Evolutionary conservation across 2,888 invertebrate genomes (phyloP).

Genomic region (Laspeyria flexula): DNA sequence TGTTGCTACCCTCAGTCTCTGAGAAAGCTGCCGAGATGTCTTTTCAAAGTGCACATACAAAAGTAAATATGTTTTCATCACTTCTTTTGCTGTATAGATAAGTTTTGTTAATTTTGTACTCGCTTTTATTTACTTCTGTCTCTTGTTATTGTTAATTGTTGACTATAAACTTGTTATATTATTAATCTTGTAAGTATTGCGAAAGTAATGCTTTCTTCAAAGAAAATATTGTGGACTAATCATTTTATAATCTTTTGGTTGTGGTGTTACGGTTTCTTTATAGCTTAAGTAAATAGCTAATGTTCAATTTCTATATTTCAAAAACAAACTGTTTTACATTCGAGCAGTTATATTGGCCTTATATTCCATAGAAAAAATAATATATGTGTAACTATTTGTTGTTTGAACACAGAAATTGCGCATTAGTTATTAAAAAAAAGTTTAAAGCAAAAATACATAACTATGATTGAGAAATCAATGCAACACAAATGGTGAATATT

Average conservation of each 20-base stretch:
- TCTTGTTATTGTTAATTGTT: slow-evolving; percentile 38
- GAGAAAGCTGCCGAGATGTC: slow-evolving; percentile 49
- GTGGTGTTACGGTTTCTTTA: slow-evolving; percentile 12
- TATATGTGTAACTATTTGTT: no score
- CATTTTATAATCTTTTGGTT: slow-evolving; percentile 14
- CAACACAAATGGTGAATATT: not conserved
- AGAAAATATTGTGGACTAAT: slow-evolving; percentile 7
- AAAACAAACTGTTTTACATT: no score
- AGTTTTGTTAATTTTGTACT: slow-evolving; percentile 57
- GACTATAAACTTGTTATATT: slow-evolving; percentile 32
- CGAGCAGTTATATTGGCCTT: no score
- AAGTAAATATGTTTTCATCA: slow-evolving; percentile 81
- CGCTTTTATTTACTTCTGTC: slow-evolving; percentile 52
- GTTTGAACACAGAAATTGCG: no score
- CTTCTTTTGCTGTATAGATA: slow-evolving; percentile 65
- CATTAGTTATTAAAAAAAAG: no score
- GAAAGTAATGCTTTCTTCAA: slow-evolving; percentile 9
- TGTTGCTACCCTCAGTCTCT: slow-evolving; percentile 40
- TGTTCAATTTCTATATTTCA: no score
- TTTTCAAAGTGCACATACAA: slow-evolving; percentile 55
- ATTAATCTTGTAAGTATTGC: slow-evolving; percentile 18
- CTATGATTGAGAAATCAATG: not conserved
- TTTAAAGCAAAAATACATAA: not conserved
- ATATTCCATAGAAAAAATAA: no score
- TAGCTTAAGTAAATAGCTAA: slow-evolving; percentile 9